These are phyloP conservation scores for Melanostigma gelatinosum DNA, from an alignment of 2,113 vertebrate genomes.

Conservation along the genomic window DNA sequence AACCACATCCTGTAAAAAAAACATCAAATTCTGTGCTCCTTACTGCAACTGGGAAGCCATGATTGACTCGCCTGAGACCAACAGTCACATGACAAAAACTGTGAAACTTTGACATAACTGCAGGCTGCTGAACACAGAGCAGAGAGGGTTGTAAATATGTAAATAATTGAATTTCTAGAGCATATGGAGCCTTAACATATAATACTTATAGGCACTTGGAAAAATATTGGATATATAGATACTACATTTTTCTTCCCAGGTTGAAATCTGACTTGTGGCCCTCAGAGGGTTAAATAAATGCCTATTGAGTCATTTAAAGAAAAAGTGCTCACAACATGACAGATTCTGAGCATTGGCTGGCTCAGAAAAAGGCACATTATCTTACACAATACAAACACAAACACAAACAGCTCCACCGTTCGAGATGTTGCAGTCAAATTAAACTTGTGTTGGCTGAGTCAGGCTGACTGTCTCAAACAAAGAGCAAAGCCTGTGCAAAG, in stretches of 20 bases:
- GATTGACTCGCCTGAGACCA: too few species aligned
- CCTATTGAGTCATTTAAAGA: slow-evolving; percentile 25
- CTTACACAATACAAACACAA: slow-evolving; percentile 26
- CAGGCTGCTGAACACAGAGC: too few species aligned
- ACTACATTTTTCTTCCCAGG: too few species aligned
- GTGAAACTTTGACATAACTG: too few species aligned
- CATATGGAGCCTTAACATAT: background rate
- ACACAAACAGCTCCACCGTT: slow-evolving; percentile 36
- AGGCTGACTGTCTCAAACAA: slow-evolving; percentile 46
- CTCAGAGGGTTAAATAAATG: slow-evolving; percentile 9
- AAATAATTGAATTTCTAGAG: background rate
- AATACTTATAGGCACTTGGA: background rate
- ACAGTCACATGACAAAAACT: too few species aligned
- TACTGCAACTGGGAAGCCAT: too few species aligned
- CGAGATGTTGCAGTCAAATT: slow-evolving; percentile 27
- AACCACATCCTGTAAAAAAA: too few species aligned
- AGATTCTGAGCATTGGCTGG: slow-evolving; percentile 14
- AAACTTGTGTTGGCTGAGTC: slow-evolving; percentile 22
- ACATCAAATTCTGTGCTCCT: too few species aligned
- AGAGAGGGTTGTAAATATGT: background rate
- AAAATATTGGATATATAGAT: background rate
- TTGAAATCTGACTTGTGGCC: too few species aligned
- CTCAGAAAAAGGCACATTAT: slow-evolving; percentile 26
- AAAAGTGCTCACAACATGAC: slow-evolving; percentile 5
- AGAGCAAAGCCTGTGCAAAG: slow-evolving; percentile 50